Evolutionary conservation across 2,888 invertebrate genomes (phyloP).

Genomic region (Ellobium chinense): DNA sequence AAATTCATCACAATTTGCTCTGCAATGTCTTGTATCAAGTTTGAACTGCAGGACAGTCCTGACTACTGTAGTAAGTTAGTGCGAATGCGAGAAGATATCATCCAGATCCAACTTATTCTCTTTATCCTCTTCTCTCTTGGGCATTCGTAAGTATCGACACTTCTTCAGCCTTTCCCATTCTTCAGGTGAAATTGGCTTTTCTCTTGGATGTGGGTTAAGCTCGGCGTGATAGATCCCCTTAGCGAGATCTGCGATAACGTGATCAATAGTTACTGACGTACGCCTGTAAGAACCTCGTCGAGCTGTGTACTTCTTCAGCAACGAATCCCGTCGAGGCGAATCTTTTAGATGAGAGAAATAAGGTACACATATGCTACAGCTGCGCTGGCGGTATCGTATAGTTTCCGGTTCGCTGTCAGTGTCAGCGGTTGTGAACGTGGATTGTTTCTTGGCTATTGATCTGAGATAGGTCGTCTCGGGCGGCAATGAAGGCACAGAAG

Average conservation of each 20-base stretch:
- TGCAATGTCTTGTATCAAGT: too few relatives aligned
- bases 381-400: background rate
- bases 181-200: background rate
- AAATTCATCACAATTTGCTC: too few relatives aligned
- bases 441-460: background rate
- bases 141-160: constrained; percentile 32
- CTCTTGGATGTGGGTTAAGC: background rate
- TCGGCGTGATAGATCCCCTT: constrained; percentile 3
- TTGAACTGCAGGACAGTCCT: too few relatives aligned
- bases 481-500: constrained; percentile 10
- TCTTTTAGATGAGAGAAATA: constrained; percentile 6
- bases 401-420: background rate
- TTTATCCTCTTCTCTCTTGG: background rate
- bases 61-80: too few relatives aligned
- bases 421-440: background rate
- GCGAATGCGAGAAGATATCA: too few relatives aligned
- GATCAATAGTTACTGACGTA: constrained; percentile 11
- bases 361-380: constrained; percentile 27
- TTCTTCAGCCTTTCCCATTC: constrained; percentile 34
- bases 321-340: constrained; percentile 12
- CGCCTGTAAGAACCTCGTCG: constrained; percentile 7
- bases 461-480: background rate
- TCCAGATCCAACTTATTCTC: too few relatives aligned
- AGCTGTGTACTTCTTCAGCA: background rate
- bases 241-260: constrained; percentile 13